phyloP scores from a whole-genome alignment of 2,888 invertebrate species.

The Cryptus armator region DNA sequence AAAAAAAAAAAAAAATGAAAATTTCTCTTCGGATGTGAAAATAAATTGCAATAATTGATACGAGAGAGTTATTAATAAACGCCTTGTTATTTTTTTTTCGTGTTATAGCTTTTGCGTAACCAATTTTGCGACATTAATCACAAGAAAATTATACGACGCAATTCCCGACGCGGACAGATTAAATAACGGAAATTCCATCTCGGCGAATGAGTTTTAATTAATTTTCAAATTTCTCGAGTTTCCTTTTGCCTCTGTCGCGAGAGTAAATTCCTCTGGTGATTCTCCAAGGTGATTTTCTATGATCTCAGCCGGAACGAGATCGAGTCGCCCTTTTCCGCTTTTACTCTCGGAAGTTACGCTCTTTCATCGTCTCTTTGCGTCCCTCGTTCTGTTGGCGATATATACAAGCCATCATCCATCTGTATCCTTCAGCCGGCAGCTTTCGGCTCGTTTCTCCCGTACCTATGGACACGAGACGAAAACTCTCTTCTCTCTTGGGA shows the following conservation, averaged over 20 bases:
- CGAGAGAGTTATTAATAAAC: too few species aligned
- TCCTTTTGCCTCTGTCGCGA: neutral
- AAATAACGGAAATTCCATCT: slow-evolving; percentile 6
- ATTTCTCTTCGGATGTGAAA: neutral
- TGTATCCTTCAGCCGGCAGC: slow-evolving; percentile 11
- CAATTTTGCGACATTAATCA: neutral
- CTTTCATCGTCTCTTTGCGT: slow-evolving; percentile 33
- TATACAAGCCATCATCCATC: slow-evolving; percentile 31
- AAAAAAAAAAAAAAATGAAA: neutral
- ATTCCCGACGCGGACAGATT: neutral
- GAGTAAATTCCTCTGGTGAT: slow-evolving; percentile 14
- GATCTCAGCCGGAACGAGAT: slow-evolving; percentile 9
- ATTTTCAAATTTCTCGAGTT: slow-evolving; percentile 12
- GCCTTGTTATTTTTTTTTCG: neutral
- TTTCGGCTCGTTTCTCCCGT: slow-evolving; percentile 23
- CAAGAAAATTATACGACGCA: slow-evolving; percentile 6
- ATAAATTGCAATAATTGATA: too few species aligned
- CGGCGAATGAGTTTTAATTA: slow-evolving; percentile 36
- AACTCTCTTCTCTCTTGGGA: slow-evolving; percentile 27
- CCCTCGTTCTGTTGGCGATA: neutral
- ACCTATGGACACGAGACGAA: slow-evolving; percentile 7
- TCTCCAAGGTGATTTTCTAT: neutral
- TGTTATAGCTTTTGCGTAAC: neutral
- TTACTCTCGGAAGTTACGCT: slow-evolving; percentile 22
- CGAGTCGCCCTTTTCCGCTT: slow-evolving; percentile 25